Evolutionary conservation across 1,140 invertebrate genomes (phyloP).

Genomic region (Ostrea edulis): DNA sequence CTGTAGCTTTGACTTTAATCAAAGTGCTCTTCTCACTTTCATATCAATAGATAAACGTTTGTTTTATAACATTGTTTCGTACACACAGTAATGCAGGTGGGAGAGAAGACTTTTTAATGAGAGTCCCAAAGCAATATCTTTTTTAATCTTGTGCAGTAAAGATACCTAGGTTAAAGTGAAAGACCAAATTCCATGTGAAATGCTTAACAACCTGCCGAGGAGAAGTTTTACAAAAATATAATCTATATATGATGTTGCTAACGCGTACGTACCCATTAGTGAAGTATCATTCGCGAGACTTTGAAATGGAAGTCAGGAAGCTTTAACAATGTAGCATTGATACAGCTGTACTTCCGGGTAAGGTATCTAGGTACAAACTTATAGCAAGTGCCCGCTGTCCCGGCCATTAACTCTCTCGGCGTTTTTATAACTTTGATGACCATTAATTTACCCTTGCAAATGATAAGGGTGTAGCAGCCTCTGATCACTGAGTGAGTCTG

Average conservation of each 20-base stretch:
- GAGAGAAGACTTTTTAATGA: neutral
- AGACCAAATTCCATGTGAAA: too few species aligned
- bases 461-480: neutral
- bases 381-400: constrained; percentile 8
- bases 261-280: neutral
- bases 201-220: too few species aligned
- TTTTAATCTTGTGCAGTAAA: too few species aligned
- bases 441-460: constrained; percentile 18
- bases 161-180: too few species aligned
- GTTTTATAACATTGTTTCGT: neutral
- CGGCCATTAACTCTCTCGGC: neutral
- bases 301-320: too few species aligned
- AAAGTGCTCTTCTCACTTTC: constrained; percentile 25
- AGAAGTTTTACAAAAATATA: too few species aligned
- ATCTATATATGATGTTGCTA: neutral
- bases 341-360: neutral
- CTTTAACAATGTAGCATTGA: neutral
- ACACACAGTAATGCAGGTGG: constrained; percentile 9
- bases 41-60: constrained; percentile 27
- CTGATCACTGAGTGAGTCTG: constrained; percentile 5
- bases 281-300: neutral
- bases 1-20: constrained; percentile 20
- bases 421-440: constrained; percentile 34
- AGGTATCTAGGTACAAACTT: constrained; percentile 13
- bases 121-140: neutral